Evolutionary conservation across 1,140 invertebrate genomes (phyloP).

Genomic region (Drosophila erecta): DNA sequence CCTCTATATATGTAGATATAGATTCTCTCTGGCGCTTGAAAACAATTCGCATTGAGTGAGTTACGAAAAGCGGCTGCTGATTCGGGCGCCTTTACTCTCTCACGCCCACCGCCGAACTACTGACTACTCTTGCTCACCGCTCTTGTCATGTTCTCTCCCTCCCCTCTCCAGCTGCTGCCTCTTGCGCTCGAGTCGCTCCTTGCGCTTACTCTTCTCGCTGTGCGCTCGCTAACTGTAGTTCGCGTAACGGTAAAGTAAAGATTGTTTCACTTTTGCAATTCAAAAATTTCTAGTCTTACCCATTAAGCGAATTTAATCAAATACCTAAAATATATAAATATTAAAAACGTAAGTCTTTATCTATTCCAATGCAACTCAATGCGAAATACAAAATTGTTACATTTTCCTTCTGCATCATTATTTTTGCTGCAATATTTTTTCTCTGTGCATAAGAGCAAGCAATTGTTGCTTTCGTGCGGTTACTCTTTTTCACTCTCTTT

Average conservation of each 20-base stretch:
- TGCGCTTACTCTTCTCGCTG: background rate
- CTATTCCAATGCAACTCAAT: too few relatives aligned
- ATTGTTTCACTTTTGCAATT: too few relatives aligned
- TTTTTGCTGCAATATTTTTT: background rate
- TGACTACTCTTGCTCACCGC: background rate
- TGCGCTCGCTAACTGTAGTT: too few relatives aligned
- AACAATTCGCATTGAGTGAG: conserved; percentile 23
- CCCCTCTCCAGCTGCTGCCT: too few relatives aligned
- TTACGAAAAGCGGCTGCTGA: conserved; percentile 3
- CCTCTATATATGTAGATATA: conserved; percentile 14
- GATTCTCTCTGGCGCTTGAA: conserved; percentile 27
- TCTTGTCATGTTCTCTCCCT: too few relatives aligned
- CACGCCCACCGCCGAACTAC: conserved; percentile 4
- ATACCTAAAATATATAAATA: too few relatives aligned
- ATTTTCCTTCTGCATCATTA: background rate
- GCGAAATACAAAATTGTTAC: background rate
- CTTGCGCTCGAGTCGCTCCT: too few relatives aligned
- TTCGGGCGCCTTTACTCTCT: conserved; percentile 6
- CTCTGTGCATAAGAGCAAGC: background rate
- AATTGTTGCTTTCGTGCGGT: background rate
- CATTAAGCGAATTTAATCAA: too few relatives aligned
- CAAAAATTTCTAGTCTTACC: too few relatives aligned
- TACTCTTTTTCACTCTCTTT: background rate
- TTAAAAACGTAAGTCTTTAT: too few relatives aligned
- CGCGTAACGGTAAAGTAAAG: background rate